A percentile compares a stretch with the other conserved stretches of the same genome.
These are phyloP conservation scores for Zeuzera pyrina DNA, from an alignment of 2,888 invertebrate genomes.

Conservation along the genomic window DNA sequence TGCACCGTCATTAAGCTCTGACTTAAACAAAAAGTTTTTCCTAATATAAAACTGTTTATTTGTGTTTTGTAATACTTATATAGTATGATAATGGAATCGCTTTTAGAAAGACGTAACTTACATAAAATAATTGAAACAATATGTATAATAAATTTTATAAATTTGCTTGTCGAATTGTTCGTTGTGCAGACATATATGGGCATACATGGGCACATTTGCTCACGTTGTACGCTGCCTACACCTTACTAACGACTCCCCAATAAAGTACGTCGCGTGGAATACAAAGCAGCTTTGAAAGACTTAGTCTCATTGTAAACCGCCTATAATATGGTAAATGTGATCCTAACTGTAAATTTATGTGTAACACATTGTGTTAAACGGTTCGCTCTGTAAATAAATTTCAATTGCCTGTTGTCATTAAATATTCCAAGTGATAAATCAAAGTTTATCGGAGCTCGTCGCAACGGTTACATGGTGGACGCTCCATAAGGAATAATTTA, in stretches of 20 bases:
- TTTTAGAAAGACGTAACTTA: too few species aligned
- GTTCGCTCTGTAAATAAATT: slow-evolving; percentile 62
- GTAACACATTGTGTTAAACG: slow-evolving; percentile 49
- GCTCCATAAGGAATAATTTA: slow-evolving; percentile 56
- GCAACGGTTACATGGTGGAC: slow-evolving; percentile 54
- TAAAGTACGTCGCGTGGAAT: slow-evolving; percentile 36
- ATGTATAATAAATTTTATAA: too few species aligned
- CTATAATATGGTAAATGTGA: slow-evolving; percentile 50
- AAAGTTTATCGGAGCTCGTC: slow-evolving; percentile 57
- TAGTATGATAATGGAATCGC: too few species aligned
- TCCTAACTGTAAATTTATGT: slow-evolving; percentile 60
- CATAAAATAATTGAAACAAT: too few species aligned
- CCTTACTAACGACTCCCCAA: slow-evolving; percentile 30
- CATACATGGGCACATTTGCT: slow-evolving; percentile 22
- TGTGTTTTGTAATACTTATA: too few species aligned
- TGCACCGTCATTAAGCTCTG: too few species aligned
- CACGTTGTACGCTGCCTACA: slow-evolving; percentile 24
- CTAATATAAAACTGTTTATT: too few species aligned
- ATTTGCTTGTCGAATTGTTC: slow-evolving; percentile 24
- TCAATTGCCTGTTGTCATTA: slow-evolving; percentile 68
- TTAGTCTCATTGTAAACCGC: slow-evolving; percentile 40
- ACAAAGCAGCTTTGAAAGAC: slow-evolving; percentile 45
- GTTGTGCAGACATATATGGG: slow-evolving; percentile 19
- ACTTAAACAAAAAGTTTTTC: too few species aligned
- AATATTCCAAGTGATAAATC: slow-evolving; percentile 66